Base-by-base conservation (phyloP, 2,888 invertebrate genomes). In the Oeneis ivallda region DNA sequence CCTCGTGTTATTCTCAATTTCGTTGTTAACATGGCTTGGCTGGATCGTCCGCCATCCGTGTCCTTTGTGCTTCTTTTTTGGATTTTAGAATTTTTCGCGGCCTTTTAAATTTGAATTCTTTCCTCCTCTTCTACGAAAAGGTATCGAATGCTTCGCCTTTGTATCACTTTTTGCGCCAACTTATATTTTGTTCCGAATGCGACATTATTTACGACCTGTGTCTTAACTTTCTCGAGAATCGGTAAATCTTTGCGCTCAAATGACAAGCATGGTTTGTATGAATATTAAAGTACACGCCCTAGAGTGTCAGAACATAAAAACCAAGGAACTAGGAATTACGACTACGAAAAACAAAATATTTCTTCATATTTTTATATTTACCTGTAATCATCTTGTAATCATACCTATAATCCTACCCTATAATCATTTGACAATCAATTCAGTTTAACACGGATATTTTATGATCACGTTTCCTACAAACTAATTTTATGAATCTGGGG, bases 101-200 rank as follows among this genome's bases (percentile, higher is more conserved):
- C 80, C 83, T 86, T 85, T 87, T 84, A 82, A 86, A 89, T 88
- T 89, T 88, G 84, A 86, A 91, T 90, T 91, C 89, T 87, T 89
- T 87, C 79, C 82, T 83, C 82, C 85, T 87, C 83, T 92, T 91
- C 91, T 88, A 84, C 85, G 90, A 91, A 92, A 89, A 86, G 87
- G 87, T 85, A 89, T 88, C 86, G 87, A 83, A 89, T 89, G 82
- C 86, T 84, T 88, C 86, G 87, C 89, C 91, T 91, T 91, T 92
- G 91, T 92, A 88, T 87, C 84, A 88, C 89, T 92, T 92, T 91
- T 91, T 91, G 88, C 82, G 79, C 79, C 78, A 85, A 82, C 79
- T 79, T 80, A 78, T 81, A 85, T 82, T 81, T 81, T 84, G 86
- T 83, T 85, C 75, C 76, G 80, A 84, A 83, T 83, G 80, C 74